phyloP scores from a whole-genome alignment of 2,888 invertebrate genomes.

The Ceriagrion tenellum region DNA sequence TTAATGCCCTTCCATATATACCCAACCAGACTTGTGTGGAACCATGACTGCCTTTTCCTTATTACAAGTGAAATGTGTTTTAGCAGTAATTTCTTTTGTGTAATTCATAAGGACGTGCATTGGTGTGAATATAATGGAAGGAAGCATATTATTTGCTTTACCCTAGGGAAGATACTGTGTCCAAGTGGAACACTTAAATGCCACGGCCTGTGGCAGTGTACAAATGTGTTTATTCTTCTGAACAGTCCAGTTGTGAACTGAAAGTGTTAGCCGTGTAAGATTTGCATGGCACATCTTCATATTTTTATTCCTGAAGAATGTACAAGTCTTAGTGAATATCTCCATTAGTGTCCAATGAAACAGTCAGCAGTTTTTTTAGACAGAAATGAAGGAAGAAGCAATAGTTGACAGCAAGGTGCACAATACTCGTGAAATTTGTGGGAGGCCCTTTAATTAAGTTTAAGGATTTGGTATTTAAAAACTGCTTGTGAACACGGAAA shows the following conservation, averaged over 20 bases:
- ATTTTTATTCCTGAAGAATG: constrained; percentile 68
- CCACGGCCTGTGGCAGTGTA: constrained; percentile 48
- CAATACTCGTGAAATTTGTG: constrained; percentile 63
- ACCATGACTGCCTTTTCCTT: constrained; percentile 46
- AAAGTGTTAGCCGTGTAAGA: constrained; percentile 48
- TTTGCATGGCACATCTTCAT: constrained; percentile 59
- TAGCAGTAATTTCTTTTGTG: constrained; percentile 40
- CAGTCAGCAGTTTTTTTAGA: constrained; percentile 58
- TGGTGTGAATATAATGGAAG: constrained; percentile 41
- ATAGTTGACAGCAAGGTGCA: constrained; percentile 44
- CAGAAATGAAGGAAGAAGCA: constrained; percentile 35
- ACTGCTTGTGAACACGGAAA: constrained; percentile 61
- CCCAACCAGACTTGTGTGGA: constrained; percentile 38
- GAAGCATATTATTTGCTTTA: neutral
- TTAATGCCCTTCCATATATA: constrained; percentile 42
- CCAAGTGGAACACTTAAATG: constrained; percentile 48
- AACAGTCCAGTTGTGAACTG: constrained; percentile 61
- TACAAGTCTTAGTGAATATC: constrained; percentile 63
- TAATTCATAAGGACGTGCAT: constrained; percentile 3
- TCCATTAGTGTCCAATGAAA: constrained; percentile 62
- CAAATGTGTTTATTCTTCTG: constrained; percentile 53
- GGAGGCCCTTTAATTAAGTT: constrained; percentile 42
- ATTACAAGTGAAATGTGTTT: constrained; percentile 54
- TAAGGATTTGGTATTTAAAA: constrained; percentile 51
- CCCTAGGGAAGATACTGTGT: constrained; percentile 13